Base-by-base conservation (phyloP, 1,140 invertebrate species). In the Drosophila saltans region DNA sequence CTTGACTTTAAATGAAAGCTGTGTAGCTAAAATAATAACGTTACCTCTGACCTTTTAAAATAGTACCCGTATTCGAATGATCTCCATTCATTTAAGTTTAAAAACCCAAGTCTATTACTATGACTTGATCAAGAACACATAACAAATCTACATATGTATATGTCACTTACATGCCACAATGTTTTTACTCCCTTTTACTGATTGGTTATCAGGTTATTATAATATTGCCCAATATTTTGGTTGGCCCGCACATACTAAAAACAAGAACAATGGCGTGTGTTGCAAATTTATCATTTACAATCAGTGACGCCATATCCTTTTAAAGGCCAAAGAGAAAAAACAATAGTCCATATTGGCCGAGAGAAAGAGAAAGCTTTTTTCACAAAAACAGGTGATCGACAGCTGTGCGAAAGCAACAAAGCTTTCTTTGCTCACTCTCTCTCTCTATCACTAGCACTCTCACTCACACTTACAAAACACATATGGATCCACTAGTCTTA, bases 331-430 rank as follows among this genome's bases (percentile, higher is more conserved):
- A 26, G 9, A 52, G 21, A 26, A 21, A 26, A 24, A 52, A 9
- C 26, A 26, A 4, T 52, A 26, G 6, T 10, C 3, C 21, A 21
- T 21, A 24, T 2, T 24, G 45, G 6, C 8, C 8, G 21, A 52
- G 45, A 64, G 16, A 55, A 43, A 70, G 45, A 66, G 40, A 70
- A 66, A 70, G 71, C 55, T 57, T 45, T 21, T 6, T 4, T 4
- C 9, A 39, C 48, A 52, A 11, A 60, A 80, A 68, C 79, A 88
- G 82, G 83, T 88, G 76, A 86, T 61, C 33, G 41, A 71, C 79
- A 80, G 80, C 78, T 81, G 81, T 65, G 64, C 26, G 8, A 52
- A 52, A 26, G 24, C 45, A 7, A 26, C 21, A 26, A 52, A 36
- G 41, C 60, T 72, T 33, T 8, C 56, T 40, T 9, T 16, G 41